These are phyloP conservation scores for Myripristis murdjan DNA, from an alignment of 2,797 vertebrate species.

Conservation along the genomic window DNA sequence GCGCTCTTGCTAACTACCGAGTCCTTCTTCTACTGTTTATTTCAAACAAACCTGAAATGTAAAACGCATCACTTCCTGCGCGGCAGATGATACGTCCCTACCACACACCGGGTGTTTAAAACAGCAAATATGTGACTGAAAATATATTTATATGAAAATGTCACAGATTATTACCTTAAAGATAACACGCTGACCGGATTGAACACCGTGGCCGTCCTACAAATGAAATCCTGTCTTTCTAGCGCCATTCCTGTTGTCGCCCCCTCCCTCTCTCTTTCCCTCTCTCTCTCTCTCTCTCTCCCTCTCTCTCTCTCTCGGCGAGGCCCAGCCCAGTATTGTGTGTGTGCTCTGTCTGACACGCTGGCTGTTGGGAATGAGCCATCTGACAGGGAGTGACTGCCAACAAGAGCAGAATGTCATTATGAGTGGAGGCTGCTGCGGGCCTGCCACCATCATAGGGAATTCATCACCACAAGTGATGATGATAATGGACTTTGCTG, in stretches of 20 bases:
- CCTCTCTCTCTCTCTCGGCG: conserved; percentile 19
- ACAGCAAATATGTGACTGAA: not conserved
- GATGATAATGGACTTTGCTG: conserved; percentile 92
- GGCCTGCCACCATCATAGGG: conserved; percentile 88
- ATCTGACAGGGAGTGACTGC: conserved; percentile 87
- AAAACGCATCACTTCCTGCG: too few relatives aligned
- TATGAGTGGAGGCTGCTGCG: conserved; percentile 88
- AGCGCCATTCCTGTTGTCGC: conserved; percentile 28
- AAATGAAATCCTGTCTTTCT: conserved; percentile 48
- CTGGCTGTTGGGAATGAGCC: conserved; percentile 82
- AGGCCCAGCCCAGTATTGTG: conserved; percentile 54
- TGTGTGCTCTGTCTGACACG: conserved; percentile 63
- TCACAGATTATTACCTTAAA: conserved; percentile 46
- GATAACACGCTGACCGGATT: conserved; percentile 52
- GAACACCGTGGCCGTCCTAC: conserved; percentile 33
- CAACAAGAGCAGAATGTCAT: conserved; percentile 95
- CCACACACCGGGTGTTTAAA: not conserved
- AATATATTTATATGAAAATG: conserved; percentile 2
- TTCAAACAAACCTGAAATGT: too few relatives aligned
- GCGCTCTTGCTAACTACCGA: too few relatives aligned
- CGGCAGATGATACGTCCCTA: too few relatives aligned
- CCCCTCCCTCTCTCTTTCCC: not conserved
- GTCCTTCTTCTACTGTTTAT: too few relatives aligned
- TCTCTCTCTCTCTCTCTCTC: not conserved
- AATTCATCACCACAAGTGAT: conserved; percentile 92